Evolutionary conservation across 2,888 invertebrate species (phyloP), one percentile per base, ranked within the genome.

Genomic region (Dermolepida albohirtum): DNA sequence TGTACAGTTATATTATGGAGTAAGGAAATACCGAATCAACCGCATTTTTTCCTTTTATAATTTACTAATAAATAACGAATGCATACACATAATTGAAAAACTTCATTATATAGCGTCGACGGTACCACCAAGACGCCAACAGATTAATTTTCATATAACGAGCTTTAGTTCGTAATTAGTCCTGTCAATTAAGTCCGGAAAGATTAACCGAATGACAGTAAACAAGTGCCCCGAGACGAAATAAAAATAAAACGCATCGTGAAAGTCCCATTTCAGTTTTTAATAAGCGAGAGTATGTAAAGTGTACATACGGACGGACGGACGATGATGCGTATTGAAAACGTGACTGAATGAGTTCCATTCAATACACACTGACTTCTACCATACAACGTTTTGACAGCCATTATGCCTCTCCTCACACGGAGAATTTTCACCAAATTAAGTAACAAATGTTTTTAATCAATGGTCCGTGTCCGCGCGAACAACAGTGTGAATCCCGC

Each of bases 401-500:
- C 70, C 75, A 78, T 78, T 78, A 75, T 79, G 70, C 66, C 62
- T 22, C 54, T 17, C 67, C 69, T 67, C 71, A 72, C 74, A 70
- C 73, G 29, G 74, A 75, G 76, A 79, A 79, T 79, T 79, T 34
- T 78, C 74, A 77, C 78, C 78, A 80, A 80, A 80, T 80, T 80
- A 80, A 80, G 75, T 75, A 77, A 79, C 80, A 80, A 81, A 81
- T 80, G 80, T 80, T 79, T 80, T 80, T 81, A 80, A 81, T 81
- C 80, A 80, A 77, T 79, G 78, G 77, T 62, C 76, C 75, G 74
- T 77, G 78, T 77, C 78, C 27, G 50, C 50, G 22, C 50, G 22
- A 22, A 22, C 22, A 22, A 22, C 22, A 22, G 22, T 47, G 11
- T 47, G 73, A 76, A 78, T 77, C 78, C 74, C 49, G 70, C 75